Base-by-base conservation (phyloP, 2,797 vertebrate species). In the Oryzias dopingdopingensis region DNA sequence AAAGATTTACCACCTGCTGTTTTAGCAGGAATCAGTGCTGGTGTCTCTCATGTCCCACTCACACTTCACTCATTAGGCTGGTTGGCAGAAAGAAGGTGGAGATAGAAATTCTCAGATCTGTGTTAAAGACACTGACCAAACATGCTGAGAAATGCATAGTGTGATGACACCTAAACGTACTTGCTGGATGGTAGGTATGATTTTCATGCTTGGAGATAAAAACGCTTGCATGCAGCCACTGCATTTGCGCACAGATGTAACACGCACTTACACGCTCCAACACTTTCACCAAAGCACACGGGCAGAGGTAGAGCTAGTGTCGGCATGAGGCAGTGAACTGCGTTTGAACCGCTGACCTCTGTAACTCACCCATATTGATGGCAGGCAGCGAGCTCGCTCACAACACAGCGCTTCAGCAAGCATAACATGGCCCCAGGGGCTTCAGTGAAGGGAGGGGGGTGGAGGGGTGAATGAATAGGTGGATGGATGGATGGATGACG, bases 281-380 rank as follows among this genome's bases (percentile, higher is more conserved):
- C 65, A 51, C 78, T 57, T 67, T 67, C 49, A 32, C 14, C 42
- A 45, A 68, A 60, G 42, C 53, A 58, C 62, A 52, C 15, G 47
- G 45, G 42, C 41, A 23, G 70, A 59, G 78, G 67, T 70, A 14
- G 77, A 52, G 83, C 40, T 4, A 52, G 79, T 29, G 72, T 52
- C 43, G 29, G 71, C 57, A 67, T 74, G 74, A 70, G 23, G 79
- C 76, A 62, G 75, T 92, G 90, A 91, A 88, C 90, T 88, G 82
- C 77, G 44, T 86, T 90, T 93, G 90, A 93, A 92, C 90, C 65
- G 12, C 22, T 68, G 88, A 91, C 90, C 90, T 92, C 82, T 89
- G 89, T 89, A 90, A 90, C 85, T 87, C 91, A 91, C 88, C 88
- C 88, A 76, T 91, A 90, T 90, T 90, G 91, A 91, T 85, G 85